Conservation (phyloP, 1,140 invertebrate genomes). For the Rhysida immarginata region DNA sequence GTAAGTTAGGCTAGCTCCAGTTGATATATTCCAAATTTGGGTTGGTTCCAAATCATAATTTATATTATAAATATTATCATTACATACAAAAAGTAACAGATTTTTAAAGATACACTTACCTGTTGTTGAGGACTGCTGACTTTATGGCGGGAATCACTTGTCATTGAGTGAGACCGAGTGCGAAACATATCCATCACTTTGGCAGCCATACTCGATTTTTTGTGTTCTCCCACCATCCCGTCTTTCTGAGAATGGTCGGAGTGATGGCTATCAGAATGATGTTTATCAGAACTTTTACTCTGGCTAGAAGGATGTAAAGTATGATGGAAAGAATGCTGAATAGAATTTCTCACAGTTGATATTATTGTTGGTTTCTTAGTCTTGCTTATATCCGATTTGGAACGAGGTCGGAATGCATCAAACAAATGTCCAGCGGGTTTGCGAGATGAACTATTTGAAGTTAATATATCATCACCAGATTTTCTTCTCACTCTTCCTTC, state of each 20-base stretch:
- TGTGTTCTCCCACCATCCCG: conserved; percentile 8
- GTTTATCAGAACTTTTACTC: not conserved
- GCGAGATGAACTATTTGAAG: conserved; percentile 14
- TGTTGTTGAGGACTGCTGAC: conserved; percentile 9
- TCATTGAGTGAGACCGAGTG: conserved; percentile 44
- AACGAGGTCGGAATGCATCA: conserved; percentile 65
- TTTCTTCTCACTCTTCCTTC: conserved; percentile 25
- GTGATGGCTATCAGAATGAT: not conserved
- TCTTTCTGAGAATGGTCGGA: not conserved
- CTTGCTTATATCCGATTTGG: conserved; percentile 57
- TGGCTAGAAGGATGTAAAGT: not conserved
- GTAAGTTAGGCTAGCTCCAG: too few relatives aligned
- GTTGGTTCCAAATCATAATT: not conserved
- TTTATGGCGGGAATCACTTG: conserved; percentile 2
- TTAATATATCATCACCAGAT: conserved; percentile 32
- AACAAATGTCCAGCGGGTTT: conserved; percentile 37
- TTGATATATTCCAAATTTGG: too few relatives aligned
- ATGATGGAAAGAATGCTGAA: conserved; percentile 35
- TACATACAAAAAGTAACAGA: not conserved
- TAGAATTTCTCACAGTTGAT: conserved; percentile 57
- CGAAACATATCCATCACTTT: conserved; percentile 83
- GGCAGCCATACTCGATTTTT: conserved; percentile 22
- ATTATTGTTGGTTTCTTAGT: conserved; percentile 50
- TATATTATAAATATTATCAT: not conserved
- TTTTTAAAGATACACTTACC: too few relatives aligned